These are phyloP conservation scores for Panorpa germanica DNA, from an alignment of 2,888 invertebrate genomes.

Conservation along the genomic window DNA sequence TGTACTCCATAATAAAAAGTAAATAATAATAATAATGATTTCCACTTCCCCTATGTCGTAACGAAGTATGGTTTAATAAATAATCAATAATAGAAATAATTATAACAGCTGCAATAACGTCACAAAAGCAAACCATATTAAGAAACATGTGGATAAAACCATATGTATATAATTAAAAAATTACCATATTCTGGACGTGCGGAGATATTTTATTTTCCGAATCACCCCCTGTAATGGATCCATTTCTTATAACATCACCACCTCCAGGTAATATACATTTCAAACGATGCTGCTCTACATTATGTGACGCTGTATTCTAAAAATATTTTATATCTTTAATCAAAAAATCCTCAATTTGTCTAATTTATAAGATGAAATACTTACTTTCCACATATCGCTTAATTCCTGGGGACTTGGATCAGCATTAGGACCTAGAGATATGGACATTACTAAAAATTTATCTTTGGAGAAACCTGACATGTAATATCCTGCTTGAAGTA, in stretches of 20 bases:
- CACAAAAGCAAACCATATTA: neutral
- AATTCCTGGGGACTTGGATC: conserved; percentile 40
- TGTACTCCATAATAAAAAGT: too few species aligned
- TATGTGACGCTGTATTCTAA: conserved; percentile 28
- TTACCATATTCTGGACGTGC: conserved; percentile 19
- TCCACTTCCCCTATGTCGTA: too few species aligned
- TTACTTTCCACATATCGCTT: conserved; percentile 54
- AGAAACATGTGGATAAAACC: too few species aligned
- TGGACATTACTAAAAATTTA: conserved; percentile 76
- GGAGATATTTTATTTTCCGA: conserved; percentile 16
- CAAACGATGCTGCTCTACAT: conserved; percentile 51
- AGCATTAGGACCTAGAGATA: conserved; percentile 37
- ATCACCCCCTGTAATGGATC: neutral
- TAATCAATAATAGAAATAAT: too few species aligned
- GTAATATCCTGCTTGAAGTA: conserved; percentile 54
- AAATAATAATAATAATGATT: too few species aligned
- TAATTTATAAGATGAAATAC: neutral
- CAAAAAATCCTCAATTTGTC: neutral
- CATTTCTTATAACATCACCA: conserved; percentile 1
- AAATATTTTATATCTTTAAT: conserved; percentile 5
- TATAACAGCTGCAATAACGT: neutral
- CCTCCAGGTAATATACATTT: conserved; percentile 37
- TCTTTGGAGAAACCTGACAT: conserved; percentile 51
- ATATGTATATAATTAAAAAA: too few species aligned
- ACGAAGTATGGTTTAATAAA: too few species aligned